Conservation (phyloP, 2,113 vertebrate species). For the Apistogramma diplotaenia region DNA sequence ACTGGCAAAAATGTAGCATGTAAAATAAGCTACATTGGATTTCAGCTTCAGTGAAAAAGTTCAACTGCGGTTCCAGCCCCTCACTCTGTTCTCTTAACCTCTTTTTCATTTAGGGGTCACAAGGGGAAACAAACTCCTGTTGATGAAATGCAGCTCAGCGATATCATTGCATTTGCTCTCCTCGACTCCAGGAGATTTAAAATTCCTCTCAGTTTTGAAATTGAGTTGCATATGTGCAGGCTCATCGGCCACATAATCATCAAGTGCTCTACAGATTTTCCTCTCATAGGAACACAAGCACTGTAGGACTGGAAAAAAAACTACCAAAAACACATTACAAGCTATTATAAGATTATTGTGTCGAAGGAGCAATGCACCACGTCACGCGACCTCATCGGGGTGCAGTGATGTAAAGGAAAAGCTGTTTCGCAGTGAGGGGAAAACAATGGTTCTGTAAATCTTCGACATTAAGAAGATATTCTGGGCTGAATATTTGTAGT, state of each 20-base stretch:
- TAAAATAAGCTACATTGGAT: not conserved
- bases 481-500: no score
- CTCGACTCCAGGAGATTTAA: not conserved
- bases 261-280: not conserved
- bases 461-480: no score
- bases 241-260: not conserved
- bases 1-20: not conserved
- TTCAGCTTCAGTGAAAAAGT: not conserved
- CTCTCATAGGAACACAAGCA: not conserved
- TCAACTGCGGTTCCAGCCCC: not conserved
- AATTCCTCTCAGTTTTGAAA: not conserved
- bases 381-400: not conserved
- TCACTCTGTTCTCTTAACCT: not conserved
- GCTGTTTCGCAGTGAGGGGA: not conserved
- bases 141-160: not conserved
- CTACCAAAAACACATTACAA: not conserved
- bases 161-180: not conserved
- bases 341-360: not conserved
- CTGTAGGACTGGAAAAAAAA: not conserved
- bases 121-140: not conserved
- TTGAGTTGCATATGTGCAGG: not conserved
- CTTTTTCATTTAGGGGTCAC: not conserved
- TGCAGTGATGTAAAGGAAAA: not conserved
- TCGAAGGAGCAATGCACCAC: not conserved
- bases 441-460: no score